Conservation (phyloP, 2,797 vertebrate species). For the Gallinago stenura region DNA sequence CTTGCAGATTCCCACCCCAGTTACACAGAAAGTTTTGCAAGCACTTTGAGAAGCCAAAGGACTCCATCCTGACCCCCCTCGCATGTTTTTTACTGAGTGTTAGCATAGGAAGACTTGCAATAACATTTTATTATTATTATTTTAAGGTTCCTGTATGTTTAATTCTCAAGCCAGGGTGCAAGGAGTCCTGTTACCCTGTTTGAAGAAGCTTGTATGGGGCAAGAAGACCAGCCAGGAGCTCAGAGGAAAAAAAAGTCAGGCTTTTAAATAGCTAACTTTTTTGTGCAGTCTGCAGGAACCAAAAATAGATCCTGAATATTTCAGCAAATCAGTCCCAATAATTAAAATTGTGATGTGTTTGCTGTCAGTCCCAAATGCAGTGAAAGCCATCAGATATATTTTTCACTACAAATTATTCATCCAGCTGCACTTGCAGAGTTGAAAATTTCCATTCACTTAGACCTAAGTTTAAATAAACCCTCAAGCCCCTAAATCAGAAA, state of each 20-base stretch:
- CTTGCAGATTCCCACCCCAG: not conserved
- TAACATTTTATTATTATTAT: not conserved
- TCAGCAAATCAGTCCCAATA: slow-evolving; percentile 63
- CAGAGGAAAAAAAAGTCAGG: not conserved
- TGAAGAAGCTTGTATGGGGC: not conserved
- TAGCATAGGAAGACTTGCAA: not conserved
- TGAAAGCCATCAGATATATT: slow-evolving; percentile 45
- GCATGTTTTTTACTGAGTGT: not conserved
- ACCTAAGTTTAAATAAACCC: not conserved
- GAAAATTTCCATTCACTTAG: slow-evolving; percentile 43
- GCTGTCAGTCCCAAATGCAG: slow-evolving; percentile 55
- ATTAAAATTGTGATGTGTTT: slow-evolving; percentile 65
- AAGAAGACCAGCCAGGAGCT: not conserved
- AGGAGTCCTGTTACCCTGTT: not conserved
- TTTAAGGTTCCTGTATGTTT: not conserved
- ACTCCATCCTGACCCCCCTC: not conserved
- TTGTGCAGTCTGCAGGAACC: slow-evolving; percentile 33
- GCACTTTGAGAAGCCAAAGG: not conserved
- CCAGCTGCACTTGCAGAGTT: slow-evolving; percentile 49
- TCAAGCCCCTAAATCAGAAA: not conserved
- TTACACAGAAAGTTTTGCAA: not conserved
- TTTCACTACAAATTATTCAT: slow-evolving; percentile 59
- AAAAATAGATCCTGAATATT: slow-evolving; percentile 64
- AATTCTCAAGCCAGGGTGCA: not conserved
- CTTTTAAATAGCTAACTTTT: slow-evolving; percentile 55